Conservation (phyloP, 2,113 vertebrate species). For the Carollia perspicillata region DNA sequence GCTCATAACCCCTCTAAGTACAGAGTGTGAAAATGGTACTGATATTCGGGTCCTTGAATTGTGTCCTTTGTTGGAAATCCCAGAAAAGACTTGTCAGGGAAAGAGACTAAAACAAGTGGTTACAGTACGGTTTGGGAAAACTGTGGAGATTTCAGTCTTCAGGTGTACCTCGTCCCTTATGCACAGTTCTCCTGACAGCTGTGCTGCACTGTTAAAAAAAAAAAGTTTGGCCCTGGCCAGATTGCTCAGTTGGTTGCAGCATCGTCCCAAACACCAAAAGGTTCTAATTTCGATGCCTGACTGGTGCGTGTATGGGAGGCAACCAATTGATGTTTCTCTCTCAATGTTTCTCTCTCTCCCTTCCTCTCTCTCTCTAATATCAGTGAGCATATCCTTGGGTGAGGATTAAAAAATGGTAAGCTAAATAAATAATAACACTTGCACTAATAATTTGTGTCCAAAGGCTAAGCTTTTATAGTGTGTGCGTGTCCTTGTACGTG, state of each 20-base stretch:
- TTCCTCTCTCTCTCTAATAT: too few relatives aligned
- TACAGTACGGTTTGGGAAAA: not conserved
- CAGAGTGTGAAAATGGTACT: not conserved
- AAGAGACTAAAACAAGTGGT: not conserved
- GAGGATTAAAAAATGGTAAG: too few relatives aligned
- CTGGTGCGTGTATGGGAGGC: too few relatives aligned
- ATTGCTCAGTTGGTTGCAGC: too few relatives aligned
- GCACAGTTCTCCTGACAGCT: not conserved
- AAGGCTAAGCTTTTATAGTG: not conserved
- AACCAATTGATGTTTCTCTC: too few relatives aligned
- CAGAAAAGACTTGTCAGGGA: not conserved
- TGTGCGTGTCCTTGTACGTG: not conserved
- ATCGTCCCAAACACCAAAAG: too few relatives aligned
- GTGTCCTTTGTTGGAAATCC: not conserved
- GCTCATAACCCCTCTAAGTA: slow-evolving; percentile 10
- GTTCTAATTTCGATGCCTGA: too few relatives aligned
- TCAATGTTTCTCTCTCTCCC: too few relatives aligned
- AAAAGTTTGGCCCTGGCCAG: not conserved
- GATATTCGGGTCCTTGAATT: not conserved
- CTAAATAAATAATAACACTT: not conserved
- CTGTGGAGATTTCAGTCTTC: too few relatives aligned
- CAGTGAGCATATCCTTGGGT: too few relatives aligned
- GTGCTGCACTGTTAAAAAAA: not conserved
- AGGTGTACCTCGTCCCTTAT: not conserved
- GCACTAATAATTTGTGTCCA: not conserved